These are phyloP conservation scores for Clanis bilineata DNA, from an alignment of 2,888 invertebrate genomes.

Conservation along the genomic window DNA sequence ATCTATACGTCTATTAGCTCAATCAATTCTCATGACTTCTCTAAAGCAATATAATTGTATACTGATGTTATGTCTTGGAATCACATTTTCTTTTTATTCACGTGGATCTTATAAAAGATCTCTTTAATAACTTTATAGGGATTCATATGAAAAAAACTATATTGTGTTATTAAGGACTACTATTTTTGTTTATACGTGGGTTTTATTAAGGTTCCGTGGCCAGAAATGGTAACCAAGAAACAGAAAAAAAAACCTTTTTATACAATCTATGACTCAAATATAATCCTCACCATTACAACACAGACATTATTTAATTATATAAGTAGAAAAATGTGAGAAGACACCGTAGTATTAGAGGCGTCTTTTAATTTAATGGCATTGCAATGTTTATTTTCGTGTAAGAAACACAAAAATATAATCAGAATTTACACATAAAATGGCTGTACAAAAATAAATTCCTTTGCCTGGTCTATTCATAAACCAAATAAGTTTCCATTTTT, in stretches of 20 bases:
- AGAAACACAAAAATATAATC: too few relatives aligned
- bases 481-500: not conserved
- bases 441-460: not conserved
- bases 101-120: not conserved
- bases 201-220: too few relatives aligned
- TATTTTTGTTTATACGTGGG: too few relatives aligned
- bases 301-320: not conserved
- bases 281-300: not conserved
- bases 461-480: not conserved
- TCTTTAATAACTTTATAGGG: too few relatives aligned
- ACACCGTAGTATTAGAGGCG: too few relatives aligned
- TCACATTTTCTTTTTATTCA: slow-evolving; percentile 27
- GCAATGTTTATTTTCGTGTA: too few relatives aligned
- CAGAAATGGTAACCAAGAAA: too few relatives aligned
- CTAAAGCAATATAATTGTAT: slow-evolving; percentile 44
- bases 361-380: too few relatives aligned
- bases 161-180: too few relatives aligned
- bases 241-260: too few relatives aligned
- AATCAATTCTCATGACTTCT: slow-evolving; percentile 20
- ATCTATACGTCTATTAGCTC: not conserved
- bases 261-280: not conserved
- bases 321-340: not conserved
- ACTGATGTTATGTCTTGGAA: slow-evolving; percentile 42
- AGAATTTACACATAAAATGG: too few relatives aligned
- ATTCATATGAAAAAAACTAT: not conserved